Evolutionary conservation across 2,888 invertebrate species (phyloP).

Genomic region (Trilocha varians): DNA sequence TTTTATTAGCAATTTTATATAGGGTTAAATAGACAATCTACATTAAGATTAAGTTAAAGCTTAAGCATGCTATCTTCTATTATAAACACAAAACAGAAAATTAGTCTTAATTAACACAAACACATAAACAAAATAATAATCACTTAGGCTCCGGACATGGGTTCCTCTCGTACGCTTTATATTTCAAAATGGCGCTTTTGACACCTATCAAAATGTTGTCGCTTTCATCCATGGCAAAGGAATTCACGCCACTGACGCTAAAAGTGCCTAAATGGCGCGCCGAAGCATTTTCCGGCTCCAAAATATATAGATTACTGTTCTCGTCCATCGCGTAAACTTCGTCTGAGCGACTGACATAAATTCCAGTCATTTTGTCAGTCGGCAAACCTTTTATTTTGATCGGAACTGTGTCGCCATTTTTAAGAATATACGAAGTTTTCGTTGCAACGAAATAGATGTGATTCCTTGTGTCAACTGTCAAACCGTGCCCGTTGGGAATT

Average conservation of each 20-base stretch:
- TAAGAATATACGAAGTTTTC: constrained; percentile 52
- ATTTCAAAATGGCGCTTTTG: constrained; percentile 47
- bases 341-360: constrained; percentile 53
- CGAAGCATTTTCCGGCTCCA: constrained; percentile 43
- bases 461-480: constrained; percentile 51
- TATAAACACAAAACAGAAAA: constrained; percentile 5
- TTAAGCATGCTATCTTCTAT: no score
- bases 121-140: constrained; percentile 8
- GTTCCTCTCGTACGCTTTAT: constrained; percentile 39
- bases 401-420: constrained; percentile 37
- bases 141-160: constrained; percentile 45
- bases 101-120: constrained; percentile 5
- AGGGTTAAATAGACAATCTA: no score
- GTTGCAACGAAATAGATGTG: constrained; percentile 59
- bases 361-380: constrained; percentile 50
- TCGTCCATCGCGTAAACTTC: constrained; percentile 61
- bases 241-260: constrained; percentile 45
- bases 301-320: constrained; percentile 43
- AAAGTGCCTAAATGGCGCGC: constrained; percentile 47
- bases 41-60: no score
- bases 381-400: constrained; percentile 55
- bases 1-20: no score
- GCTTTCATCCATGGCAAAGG: constrained; percentile 54
- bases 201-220: constrained; percentile 57
- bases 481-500: constrained; percentile 57